These are phyloP conservation scores for Papilio aristodemus DNA, from an alignment of 1,140 invertebrate species.

Conservation along the genomic window DNA sequence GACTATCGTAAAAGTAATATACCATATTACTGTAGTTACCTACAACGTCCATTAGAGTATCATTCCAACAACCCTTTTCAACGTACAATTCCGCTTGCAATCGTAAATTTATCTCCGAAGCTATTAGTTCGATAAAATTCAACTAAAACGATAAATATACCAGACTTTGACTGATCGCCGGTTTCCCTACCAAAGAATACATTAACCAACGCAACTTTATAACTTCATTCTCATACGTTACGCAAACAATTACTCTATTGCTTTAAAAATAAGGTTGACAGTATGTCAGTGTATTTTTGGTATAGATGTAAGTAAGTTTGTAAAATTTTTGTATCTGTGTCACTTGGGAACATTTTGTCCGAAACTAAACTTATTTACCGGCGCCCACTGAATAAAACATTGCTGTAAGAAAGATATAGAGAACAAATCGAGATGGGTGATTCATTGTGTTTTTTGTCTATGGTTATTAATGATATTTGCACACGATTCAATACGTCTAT, in stretches of 20 bases:
- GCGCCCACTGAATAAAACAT: conserved; percentile 75
- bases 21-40: conserved; percentile 32
- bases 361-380: conserved; percentile 75
- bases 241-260: conserved; percentile 34
- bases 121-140: conserved; percentile 80
- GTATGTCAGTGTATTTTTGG: conserved; percentile 6
- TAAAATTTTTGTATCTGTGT: conserved; percentile 72
- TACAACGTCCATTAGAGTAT: conserved; percentile 28
- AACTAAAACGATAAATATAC: conserved; percentile 79
- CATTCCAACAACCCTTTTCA: conserved; percentile 64
- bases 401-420: conserved; percentile 63
- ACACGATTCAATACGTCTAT: conserved; percentile 18
- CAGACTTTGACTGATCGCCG: conserved; percentile 77
- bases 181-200: conserved; percentile 73
- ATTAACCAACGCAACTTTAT: conserved; percentile 47
- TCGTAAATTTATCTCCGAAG: conserved; percentile 76
- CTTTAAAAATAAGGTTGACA: conserved; percentile 28
- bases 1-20: conserved; percentile 1
- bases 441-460: conserved; percentile 52
- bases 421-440: conserved; percentile 58
- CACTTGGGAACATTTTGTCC: conserved; percentile 77
- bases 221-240: neutral
- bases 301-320: conserved; percentile 41
- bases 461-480: conserved; percentile 28
- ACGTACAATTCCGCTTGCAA: conserved; percentile 62